phyloP scores from a whole-genome alignment of 2,113 vertebrate species.

The Stegostoma tigrinum region DNA sequence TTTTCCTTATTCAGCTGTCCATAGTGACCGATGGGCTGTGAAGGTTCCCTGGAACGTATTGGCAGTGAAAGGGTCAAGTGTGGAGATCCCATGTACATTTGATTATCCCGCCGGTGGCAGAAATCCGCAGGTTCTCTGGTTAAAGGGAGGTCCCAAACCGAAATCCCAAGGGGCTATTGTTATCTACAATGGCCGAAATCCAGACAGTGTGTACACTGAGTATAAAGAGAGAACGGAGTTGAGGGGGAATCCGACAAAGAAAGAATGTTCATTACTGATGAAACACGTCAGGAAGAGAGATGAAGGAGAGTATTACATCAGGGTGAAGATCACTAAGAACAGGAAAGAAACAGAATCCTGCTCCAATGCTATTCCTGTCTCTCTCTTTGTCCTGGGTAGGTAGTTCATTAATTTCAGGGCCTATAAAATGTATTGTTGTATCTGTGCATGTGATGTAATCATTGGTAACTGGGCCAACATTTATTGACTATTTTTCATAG shows the following conservation, averaged over 20 bases:
- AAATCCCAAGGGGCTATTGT: neutral
- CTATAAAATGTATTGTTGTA: neutral
- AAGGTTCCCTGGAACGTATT: neutral
- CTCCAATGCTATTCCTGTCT: rapidly evolving
- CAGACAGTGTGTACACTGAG: too few species aligned
- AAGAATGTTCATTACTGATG: neutral
- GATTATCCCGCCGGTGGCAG: neutral
- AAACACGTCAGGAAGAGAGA: neutral
- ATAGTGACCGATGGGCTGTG: neutral
- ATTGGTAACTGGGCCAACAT: too few species aligned
- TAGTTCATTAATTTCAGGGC: neutral
- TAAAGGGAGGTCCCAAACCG: neutral
- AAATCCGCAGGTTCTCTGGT: neutral
- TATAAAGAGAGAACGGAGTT: neutral
- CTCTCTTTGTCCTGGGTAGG: neutral
- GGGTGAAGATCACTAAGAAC: neutral
- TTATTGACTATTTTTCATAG: too few species aligned
- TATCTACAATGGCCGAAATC: neutral
- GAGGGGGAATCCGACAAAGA: neutral
- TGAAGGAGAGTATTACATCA: neutral
- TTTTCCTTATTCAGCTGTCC: neutral
- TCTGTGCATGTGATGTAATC: neutral
- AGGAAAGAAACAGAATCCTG: rapidly evolving
- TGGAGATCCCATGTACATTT: neutral
- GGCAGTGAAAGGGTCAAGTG: neutral